phyloP scores from a whole-genome alignment of 2,797 vertebrate genomes.

The Hephaestus fuliginosus region DNA sequence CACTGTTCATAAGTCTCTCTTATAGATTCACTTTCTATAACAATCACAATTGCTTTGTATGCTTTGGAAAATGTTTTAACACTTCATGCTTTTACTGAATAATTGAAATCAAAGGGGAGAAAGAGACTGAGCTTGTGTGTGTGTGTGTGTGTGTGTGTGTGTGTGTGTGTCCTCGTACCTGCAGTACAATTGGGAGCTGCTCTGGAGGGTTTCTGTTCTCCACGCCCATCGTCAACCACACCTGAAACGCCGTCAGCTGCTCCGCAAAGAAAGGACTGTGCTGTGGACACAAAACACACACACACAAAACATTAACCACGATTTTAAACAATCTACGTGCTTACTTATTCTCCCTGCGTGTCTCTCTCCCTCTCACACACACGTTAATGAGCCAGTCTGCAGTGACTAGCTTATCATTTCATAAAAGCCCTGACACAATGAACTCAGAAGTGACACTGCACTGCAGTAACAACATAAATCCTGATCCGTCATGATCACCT shows the following conservation, averaged over 20 bases:
- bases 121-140: background rate
- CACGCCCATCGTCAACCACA: conserved; percentile 98
- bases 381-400: conserved; percentile 33
- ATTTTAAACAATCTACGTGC: conserved; percentile 13
- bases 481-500: conserved; percentile 72
- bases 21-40: background rate
- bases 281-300: conserved; percentile 81
- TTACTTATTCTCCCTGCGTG: background rate
- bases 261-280: conserved; percentile 98
- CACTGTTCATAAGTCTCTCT: background rate
- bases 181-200: conserved; percentile 96
- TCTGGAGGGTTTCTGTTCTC: conserved; percentile 98
- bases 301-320: conserved; percentile 8
- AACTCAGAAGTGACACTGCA: conserved; percentile 71
- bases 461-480: conserved; percentile 74
- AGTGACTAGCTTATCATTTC: conserved; percentile 55
- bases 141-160: conserved; percentile 29
- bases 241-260: conserved; percentile 97
- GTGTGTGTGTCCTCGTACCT: conserved; percentile 83
- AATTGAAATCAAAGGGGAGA: background rate
- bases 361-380: conserved; percentile 5
- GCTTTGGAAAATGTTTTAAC: background rate
- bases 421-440: conserved; percentile 55
- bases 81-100: background rate
- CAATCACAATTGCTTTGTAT: background rate